Base-by-base conservation (phyloP, 2,888 invertebrate species). In the Hecatera dysodea region DNA sequence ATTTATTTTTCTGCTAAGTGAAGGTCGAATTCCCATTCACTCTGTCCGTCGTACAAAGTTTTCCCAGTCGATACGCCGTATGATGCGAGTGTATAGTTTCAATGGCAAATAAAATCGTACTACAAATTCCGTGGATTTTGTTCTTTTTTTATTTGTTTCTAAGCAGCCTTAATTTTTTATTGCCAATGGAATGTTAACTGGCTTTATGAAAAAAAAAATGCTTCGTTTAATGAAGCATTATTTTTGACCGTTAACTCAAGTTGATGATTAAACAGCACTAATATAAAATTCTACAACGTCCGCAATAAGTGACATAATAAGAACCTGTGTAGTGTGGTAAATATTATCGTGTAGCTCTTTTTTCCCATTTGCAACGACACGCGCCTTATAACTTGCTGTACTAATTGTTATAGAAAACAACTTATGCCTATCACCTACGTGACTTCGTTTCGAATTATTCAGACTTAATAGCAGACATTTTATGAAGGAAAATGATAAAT, bases 11-110 rank as follows among this genome's bases (percentile, higher is more conserved):
- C 57, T 55, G 39, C 19, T 3, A 56, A 57, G 33, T 0, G 70
- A 75, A 80, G 83, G 75, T 73, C 69, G 39, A 75, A 75, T 82
- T 83, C 82, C 82, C 83, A 83, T 80, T 73, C 33, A 42, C 22
- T 67, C 55, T 22, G 75, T 17, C 0, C 19, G 44, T n/a, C 11
- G 29, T 22, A n/a, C 22, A 70, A 36, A 27, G 15, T 67, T 78
- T 83, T 82, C 82, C 82, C 83, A 82, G 52, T 56, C 63, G n/a
- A 33, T 78, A 83, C 83, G 82, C 73, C 36, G 22, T n/a, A 15
- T 29, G 9, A 24, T 46, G 17, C 12, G 17, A 46, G 56, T 55
- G 8, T n/a, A 39, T 44, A 24, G n/a, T 67, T 63, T 53, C 9
- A 29, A 17, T 53, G 12, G 1, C n/a, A n/a, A 44, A n/a, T 27